These are phyloP conservation scores for Drosophila kokeensis DNA, from an alignment of 2,888 invertebrate species.

Conservation along the genomic window DNA sequence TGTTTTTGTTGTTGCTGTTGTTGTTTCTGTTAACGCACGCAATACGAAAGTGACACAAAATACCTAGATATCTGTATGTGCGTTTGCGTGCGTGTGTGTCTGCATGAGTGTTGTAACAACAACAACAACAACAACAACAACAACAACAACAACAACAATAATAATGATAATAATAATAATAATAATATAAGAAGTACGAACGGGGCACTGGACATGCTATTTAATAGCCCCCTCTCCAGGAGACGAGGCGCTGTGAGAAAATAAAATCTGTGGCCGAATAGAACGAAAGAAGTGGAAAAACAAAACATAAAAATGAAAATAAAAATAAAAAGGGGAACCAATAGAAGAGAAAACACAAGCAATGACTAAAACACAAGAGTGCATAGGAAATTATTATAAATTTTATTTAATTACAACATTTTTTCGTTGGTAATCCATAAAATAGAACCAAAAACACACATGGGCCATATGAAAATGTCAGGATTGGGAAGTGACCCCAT, in stretches of 20 bases:
- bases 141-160: conserved; percentile 36
- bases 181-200: conserved; percentile 54
- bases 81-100: conserved; percentile 7
- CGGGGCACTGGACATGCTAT: conserved; percentile 53
- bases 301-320: conserved; percentile 28
- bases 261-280: conserved; percentile 24
- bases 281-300: conserved; percentile 19
- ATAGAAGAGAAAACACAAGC: conserved; percentile 5
- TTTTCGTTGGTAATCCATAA: conserved; percentile 29
- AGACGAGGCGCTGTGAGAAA: conserved; percentile 59
- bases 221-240: conserved; percentile 54
- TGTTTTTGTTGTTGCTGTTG: conserved; percentile 33
- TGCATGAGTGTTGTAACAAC: conserved; percentile 46
- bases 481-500: conserved; percentile 51
- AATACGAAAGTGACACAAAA: conserved; percentile 64
- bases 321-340: conserved; percentile 25
- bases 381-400: conserved; percentile 75
- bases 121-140: conserved; percentile 29
- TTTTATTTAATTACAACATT: conserved; percentile 74
- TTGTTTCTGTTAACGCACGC: conserved; percentile 46
- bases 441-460: conserved; percentile 2
- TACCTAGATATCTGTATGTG: conserved; percentile 19
- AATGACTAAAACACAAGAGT: conserved; percentile 18
- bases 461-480: conserved; percentile 71
- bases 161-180: conserved; percentile 38